phyloP scores from a whole-genome alignment of 2,797 vertebrate genomes.

The Lepus townsendii region DNA sequence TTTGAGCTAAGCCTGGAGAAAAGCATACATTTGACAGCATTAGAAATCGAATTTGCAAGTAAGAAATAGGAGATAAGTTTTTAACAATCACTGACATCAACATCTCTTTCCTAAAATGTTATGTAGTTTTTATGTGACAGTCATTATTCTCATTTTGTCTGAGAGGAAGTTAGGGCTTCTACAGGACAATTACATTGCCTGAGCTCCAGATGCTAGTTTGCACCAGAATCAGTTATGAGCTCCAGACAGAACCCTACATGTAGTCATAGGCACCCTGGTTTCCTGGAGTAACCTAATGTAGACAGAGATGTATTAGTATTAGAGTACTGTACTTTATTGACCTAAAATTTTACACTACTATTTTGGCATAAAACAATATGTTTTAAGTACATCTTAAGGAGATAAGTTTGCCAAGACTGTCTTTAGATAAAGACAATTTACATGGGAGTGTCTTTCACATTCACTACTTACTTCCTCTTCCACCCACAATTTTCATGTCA shows the following conservation, averaged over 20 bases:
- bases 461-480: background rate
- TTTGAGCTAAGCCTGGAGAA: background rate
- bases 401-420: background rate
- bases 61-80: background rate
- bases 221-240: background rate
- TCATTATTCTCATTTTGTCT: background rate
- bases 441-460: background rate
- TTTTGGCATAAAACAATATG: background rate
- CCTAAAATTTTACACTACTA: background rate
- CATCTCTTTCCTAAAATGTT: background rate
- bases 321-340: background rate
- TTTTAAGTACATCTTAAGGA: background rate
- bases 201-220: background rate
- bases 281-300: background rate
- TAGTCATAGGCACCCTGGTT: rapidly evolving
- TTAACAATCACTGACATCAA: background rate
- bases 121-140: background rate
- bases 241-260: background rate
- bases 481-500: background rate
- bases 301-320: background rate
- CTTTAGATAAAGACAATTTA: background rate
- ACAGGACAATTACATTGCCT: too few species aligned
- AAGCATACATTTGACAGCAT: background rate
- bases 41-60: background rate
- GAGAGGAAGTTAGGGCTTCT: background rate